Base-by-base conservation (phyloP, 2,113 vertebrate species). In the Ageneiosus marmoratus region DNA sequence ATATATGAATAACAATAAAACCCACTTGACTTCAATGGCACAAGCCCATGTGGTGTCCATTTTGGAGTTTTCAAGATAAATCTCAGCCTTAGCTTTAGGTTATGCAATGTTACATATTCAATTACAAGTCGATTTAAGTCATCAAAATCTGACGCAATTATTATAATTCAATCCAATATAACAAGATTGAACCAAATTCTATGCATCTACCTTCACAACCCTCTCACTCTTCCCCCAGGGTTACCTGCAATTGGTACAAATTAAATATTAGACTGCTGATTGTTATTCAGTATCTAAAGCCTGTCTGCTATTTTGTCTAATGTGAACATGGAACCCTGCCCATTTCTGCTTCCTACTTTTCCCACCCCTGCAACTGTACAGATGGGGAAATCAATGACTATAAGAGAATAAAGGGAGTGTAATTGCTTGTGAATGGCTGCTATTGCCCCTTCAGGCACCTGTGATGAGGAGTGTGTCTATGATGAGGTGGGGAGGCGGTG, bases 401-500 rank as follows among this genome's bases (percentile, higher is more conserved):
- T 32, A 11, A 81, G 87, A 86, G 84, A 77, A 85, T 37, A 75
- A 84, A 32, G 4, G n/a, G 75, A 84, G 85, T 56, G 77, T 82
- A 85, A 85, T 74, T 83, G 79, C 80, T 87, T 60, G 2, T 20
- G 48, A 76, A 50, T 32, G 12, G 24, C 7, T 12, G 20, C 3
- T 1, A 72, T 51, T 60, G 60, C 22, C 63, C 63, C 84, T 65
- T 24, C 24, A 24, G 60, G 75, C 93, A 99, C 98, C 97, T 95
- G 98, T 95, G 87, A 98, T 98, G 86, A 99, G 96, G 83, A 99
- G 94, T 0, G 97, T 97, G 46, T 99, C 97, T 96, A 99, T 97
- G 89, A 60, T 10, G 10, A 97, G 95, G 3, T 97, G 97, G 95
- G 4, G 97, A 0, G 96, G 92, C 86, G 96, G 95, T 1, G 92